A percentile compares a stretch with the other conserved stretches of the same genome.
These are phyloP conservation scores for Acleris cristana DNA, from an alignment of 2,888 invertebrate species.

Conservation along the genomic window DNA sequence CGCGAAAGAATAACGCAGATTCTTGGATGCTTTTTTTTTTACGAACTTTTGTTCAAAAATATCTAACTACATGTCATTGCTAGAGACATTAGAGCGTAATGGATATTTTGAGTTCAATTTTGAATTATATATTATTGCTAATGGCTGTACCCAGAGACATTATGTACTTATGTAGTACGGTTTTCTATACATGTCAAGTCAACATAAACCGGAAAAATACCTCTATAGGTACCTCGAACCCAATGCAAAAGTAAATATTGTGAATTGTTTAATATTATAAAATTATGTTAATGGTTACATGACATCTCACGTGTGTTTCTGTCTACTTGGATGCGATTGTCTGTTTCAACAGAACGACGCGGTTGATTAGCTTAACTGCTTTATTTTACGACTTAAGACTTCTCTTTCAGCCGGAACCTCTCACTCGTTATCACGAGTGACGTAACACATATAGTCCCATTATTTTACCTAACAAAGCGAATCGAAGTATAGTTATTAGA, in stretches of 20 bases:
- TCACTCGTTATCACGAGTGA: slow-evolving; percentile 48
- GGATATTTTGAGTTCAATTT: too few relatives aligned
- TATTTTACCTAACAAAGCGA: slow-evolving; percentile 53
- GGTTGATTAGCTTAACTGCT: slow-evolving; percentile 37
- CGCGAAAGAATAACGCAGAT: background rate
- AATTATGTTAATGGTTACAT: background rate
- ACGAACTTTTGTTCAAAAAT: background rate
- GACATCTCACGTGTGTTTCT: background rate
- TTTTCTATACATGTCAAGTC: too few relatives aligned
- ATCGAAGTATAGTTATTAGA: slow-evolving; percentile 52
- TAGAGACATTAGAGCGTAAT: too few relatives aligned
- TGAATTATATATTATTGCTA: too few relatives aligned
- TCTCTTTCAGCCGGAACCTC: slow-evolving; percentile 43
- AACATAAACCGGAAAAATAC: too few relatives aligned
- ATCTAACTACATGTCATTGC: too few relatives aligned
- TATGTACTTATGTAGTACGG: too few relatives aligned
- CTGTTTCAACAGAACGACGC: slow-evolving; percentile 24
- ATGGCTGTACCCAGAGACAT: too few relatives aligned
- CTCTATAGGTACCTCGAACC: too few relatives aligned
- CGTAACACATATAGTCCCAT: slow-evolving; percentile 36
- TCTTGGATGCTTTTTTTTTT: background rate
- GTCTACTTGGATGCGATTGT: background rate
- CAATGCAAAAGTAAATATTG: too few relatives aligned
- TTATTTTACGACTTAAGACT: slow-evolving; percentile 19
- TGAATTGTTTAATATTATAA: background rate